A percentile compares a stretch with the other conserved stretches of the same genome.
Evolutionary conservation across 2,797 vertebrate genomes (phyloP).

Genomic region (Girardinus metallicus): DNA sequence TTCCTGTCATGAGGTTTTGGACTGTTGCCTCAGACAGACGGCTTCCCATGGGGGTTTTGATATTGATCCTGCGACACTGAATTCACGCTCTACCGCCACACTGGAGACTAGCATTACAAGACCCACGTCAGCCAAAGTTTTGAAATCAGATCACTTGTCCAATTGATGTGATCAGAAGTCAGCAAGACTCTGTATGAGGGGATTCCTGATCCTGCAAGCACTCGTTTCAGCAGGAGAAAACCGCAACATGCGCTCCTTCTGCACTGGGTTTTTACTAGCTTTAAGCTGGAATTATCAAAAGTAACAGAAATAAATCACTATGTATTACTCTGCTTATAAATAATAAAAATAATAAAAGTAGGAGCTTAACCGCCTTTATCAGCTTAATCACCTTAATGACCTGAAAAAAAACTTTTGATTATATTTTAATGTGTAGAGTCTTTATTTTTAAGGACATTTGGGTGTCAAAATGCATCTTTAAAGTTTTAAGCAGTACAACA

Average conservation of each 20-base stretch:
- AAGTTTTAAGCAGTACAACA: not conserved
- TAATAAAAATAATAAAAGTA: not conserved
- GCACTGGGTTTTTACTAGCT: not conserved
- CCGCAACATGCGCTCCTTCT: not conserved
- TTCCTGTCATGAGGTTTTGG: not conserved
- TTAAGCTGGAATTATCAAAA: not conserved
- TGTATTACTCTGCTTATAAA: not conserved
- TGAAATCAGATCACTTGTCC: not conserved
- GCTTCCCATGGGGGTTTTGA: not conserved
- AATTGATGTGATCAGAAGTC: not conserved
- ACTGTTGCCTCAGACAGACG: not conserved
- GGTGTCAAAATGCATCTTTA: not conserved
- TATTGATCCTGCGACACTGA: not conserved
- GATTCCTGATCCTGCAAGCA: not conserved
- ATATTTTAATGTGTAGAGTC: not conserved
- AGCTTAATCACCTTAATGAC: too few relatives aligned
- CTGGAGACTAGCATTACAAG: not conserved
- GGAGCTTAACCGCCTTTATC: not conserved
- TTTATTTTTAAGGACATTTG: constrained; percentile 16
- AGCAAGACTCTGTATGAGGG: not conserved
- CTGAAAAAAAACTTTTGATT: not conserved
- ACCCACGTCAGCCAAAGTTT: not conserved
- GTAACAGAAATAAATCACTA: not conserved
- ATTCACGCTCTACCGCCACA: not conserved
- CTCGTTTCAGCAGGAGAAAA: not conserved